Conservation (phyloP, 2,797 vertebrate species). For the Champsocephalus gunnari region DNA sequence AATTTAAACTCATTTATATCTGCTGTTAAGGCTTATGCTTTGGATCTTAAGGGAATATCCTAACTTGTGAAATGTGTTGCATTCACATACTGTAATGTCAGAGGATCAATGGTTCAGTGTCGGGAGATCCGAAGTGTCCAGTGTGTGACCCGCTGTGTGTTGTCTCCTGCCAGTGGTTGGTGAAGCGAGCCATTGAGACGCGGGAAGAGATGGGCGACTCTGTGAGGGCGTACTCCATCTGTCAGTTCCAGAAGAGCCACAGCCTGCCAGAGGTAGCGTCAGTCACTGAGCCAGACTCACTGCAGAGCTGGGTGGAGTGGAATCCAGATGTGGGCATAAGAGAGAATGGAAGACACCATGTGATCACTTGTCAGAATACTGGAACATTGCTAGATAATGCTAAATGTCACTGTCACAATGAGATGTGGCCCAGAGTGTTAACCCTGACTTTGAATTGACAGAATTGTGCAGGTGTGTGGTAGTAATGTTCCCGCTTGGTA, state of each 20-base stretch:
- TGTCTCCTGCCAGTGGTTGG: slow-evolving; percentile 89
- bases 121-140: neutral
- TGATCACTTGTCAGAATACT: slow-evolving; percentile 1
- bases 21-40: neutral
- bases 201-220: slow-evolving; percentile 98
- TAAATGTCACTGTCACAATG: no score
- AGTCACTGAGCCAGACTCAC: neutral
- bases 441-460: no score
- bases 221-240: slow-evolving; percentile 92
- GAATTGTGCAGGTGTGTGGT: neutral
- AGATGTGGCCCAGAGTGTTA: no score
- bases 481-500: neutral
- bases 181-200: slow-evolving; percentile 98
- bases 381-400: neutral
- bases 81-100: neutral
- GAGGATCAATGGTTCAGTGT: neutral
- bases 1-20: neutral
- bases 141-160: slow-evolving; percentile 17
- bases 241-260: slow-evolving; percentile 95
- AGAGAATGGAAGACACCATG: neutral
- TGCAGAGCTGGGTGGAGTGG: neutral
- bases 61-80: neutral
- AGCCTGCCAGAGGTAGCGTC: slow-evolving; percentile 91
- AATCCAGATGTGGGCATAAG: neutral
- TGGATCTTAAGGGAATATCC: neutral